These are phyloP conservation scores for Linnaemya vulpina DNA, from an alignment of 2,888 invertebrate genomes.

Conservation along the genomic window DNA sequence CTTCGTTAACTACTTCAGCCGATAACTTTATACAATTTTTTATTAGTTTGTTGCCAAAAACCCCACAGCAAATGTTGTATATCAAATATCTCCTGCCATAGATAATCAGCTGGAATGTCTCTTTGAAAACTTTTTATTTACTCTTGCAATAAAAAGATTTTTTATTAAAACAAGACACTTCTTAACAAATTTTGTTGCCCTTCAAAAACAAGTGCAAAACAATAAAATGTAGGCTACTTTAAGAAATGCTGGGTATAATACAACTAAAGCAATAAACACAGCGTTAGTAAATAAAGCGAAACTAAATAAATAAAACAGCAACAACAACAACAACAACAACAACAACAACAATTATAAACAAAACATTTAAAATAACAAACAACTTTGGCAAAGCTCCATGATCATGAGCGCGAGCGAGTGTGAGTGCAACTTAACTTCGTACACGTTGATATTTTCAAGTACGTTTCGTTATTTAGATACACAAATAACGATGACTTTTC, in stretches of 20 bases:
- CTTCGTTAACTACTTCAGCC: too few species aligned
- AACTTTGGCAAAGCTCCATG: constrained; percentile 52
- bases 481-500: neutral
- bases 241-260: constrained; percentile 4
- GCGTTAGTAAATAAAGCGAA: neutral
- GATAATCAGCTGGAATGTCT: too few species aligned
- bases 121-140: too few species aligned
- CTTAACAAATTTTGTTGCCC: too few species aligned
- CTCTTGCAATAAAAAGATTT: too few species aligned
- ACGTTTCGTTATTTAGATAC: constrained; percentile 5
- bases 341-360: neutral
- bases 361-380: constrained; percentile 44
- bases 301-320: neutral
- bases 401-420: constrained; percentile 9
- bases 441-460: neutral
- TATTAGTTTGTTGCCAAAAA: too few species aligned
- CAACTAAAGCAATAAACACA: neutral
- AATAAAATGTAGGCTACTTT: neutral
- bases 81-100: too few species aligned
- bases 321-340: neutral
- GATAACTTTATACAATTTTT: too few species aligned
- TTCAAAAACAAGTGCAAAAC: too few species aligned
- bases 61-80: too few species aligned
- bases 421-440: constrained; percentile 19
- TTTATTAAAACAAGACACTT: too few species aligned